These are phyloP conservation scores for Strigamia crassipes DNA, from an alignment of 2,888 invertebrate genomes.

Conservation along the genomic window DNA sequence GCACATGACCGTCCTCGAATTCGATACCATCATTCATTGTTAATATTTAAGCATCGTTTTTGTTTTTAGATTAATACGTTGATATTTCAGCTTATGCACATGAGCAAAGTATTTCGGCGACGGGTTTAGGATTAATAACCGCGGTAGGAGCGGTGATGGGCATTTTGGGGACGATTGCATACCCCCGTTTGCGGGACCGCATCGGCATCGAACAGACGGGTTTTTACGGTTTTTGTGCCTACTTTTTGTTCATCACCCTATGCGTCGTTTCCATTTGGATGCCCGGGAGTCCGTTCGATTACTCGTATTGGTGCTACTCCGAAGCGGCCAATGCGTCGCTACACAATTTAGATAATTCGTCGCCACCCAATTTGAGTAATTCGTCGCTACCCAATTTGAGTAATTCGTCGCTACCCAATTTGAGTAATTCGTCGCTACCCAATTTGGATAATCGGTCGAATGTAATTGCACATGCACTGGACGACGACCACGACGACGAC, in stretches of 20 bases:
- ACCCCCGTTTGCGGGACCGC: slow-evolving; percentile 58
- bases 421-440: no score
- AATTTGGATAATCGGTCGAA: not conserved
- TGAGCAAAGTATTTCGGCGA: slow-evolving; percentile 60
- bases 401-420: no score
- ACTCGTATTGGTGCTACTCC: slow-evolving; percentile 47
- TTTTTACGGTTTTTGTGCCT: slow-evolving; percentile 57
- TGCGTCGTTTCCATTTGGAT: slow-evolving; percentile 61
- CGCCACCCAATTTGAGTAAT: no score
- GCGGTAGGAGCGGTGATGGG: slow-evolving; percentile 61
- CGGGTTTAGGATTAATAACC: slow-evolving; percentile 59
- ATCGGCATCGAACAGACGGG: slow-evolving; percentile 58
- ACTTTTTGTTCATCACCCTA: slow-evolving; percentile 58
- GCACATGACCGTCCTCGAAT: slow-evolving; percentile 63
- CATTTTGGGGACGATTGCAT: slow-evolving; percentile 61
- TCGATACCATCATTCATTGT: slow-evolving; percentile 63
- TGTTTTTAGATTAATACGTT: not conserved
- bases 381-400: no score
- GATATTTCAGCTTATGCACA: slow-evolving; percentile 58
- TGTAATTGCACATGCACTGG: not conserved
- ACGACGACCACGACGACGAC: no score
- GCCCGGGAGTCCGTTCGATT: slow-evolving; percentile 62
- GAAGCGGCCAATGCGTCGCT: slow-evolving; percentile 4
- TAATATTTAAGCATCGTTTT: no score
- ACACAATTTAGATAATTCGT: no score